phyloP scores from a whole-genome alignment of 2,888 invertebrate genomes.

The Bombylius major region DNA sequence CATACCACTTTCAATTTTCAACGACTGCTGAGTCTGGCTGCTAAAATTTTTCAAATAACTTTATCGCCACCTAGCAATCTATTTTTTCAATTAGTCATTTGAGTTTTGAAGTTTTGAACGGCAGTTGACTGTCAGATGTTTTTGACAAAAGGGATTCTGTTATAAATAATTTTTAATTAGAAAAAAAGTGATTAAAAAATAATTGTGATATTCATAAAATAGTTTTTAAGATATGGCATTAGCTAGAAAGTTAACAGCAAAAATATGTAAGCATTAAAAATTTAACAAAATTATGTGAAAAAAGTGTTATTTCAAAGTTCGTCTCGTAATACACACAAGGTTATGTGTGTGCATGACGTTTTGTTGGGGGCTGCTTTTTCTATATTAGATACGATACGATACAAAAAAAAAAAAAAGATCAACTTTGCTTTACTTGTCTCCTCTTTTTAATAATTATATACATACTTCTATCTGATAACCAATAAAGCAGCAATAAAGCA shows the following conservation, averaged over 20 bases:
- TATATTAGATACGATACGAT: neutral
- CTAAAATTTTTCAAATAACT: too few relatives aligned
- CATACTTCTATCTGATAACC: neutral
- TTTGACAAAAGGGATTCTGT: constrained; percentile 19
- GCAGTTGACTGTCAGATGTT: constrained; percentile 17
- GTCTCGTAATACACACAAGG: constrained; percentile 8
- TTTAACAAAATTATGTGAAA: neutral
- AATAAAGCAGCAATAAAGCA: too few relatives aligned
- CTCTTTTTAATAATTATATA: too few relatives aligned
- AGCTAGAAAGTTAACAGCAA: constrained; percentile 34
- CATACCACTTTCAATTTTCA: too few relatives aligned
- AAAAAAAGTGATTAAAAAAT: constrained; percentile 16
- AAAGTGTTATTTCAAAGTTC: neutral
- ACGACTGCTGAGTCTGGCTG: too few relatives aligned
- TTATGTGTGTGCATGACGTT: constrained; percentile 11
- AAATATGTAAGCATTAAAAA: constrained; percentile 34
- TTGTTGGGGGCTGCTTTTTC: neutral
- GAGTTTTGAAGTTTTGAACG: too few relatives aligned
- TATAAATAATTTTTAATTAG: constrained; percentile 12
- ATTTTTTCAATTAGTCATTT: too few relatives aligned
- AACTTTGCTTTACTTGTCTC: too few relatives aligned
- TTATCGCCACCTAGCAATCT: too few relatives aligned
- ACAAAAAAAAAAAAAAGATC: too few relatives aligned
- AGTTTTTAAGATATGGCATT: constrained; percentile 29
- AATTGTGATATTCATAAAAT: constrained; percentile 13